Evolutionary conservation across 1,140 invertebrate species (phyloP).

Genomic region (Pteromalus puparum): DNA sequence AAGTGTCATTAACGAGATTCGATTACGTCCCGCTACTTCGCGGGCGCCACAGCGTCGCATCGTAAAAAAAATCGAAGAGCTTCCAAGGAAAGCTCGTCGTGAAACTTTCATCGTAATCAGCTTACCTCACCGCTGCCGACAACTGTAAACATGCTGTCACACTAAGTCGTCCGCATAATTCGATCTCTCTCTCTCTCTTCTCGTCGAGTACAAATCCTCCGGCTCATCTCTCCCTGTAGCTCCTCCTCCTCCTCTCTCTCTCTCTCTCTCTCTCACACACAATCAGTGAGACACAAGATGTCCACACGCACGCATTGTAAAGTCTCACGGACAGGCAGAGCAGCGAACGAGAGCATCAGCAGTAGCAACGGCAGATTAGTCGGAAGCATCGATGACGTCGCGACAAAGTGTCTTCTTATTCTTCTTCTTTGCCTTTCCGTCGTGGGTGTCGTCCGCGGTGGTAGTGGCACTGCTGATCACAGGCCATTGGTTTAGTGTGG

Average conservation of each 20-base stretch:
- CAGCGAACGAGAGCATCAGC: not conserved
- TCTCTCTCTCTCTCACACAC: too few species aligned
- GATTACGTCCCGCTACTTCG: not conserved
- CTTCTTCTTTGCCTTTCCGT: not conserved
- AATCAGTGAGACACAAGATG: not conserved
- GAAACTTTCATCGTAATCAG: too few species aligned
- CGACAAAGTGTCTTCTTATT: not conserved
- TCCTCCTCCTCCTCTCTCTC: not conserved
- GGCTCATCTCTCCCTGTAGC: not conserved
- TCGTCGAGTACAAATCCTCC: not conserved
- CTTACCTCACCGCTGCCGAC: not conserved
- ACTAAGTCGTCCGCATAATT: not conserved
- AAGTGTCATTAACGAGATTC: not conserved
- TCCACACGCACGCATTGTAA: not conserved
- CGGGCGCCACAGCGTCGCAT: not conserved
- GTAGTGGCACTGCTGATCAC: slow-evolving; percentile 18
- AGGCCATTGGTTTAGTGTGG: slow-evolving; percentile 17
- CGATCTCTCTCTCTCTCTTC: slow-evolving; percentile 4
- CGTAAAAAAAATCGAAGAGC: not conserved
- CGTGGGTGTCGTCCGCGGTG: slow-evolving; percentile 32
- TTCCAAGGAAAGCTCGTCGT: too few species aligned
- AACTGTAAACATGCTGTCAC: not conserved
- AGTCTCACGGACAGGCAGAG: too few species aligned
- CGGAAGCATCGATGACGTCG: slow-evolving; percentile 34
- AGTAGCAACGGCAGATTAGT: slow-evolving; percentile 17